Conservation (phyloP, 2,113 vertebrate species). For the Rhipidura dahli region DNA sequence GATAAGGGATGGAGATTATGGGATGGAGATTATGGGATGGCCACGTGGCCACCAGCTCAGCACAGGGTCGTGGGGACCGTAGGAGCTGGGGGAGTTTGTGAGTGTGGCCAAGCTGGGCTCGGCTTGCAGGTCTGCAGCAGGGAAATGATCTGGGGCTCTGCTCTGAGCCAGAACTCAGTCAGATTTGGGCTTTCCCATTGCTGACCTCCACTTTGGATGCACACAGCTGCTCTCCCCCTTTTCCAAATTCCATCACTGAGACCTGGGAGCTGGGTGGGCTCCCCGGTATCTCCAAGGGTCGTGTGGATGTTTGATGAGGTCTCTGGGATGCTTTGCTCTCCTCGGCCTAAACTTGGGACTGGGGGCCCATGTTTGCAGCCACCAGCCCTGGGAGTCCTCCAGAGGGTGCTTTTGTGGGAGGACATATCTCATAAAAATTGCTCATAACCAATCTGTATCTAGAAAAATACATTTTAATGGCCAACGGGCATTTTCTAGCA, state of each 20-base stretch:
- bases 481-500: not conserved
- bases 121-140: not conserved
- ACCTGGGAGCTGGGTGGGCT: not conserved
- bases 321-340: not conserved
- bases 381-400: not conserved
- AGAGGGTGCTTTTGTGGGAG: not conserved
- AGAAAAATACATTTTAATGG: not conserved
- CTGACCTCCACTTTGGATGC: not conserved
- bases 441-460: not conserved
- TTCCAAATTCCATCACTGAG: not conserved
- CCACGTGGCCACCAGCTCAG: not conserved
- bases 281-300: not conserved
- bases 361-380: not conserved
- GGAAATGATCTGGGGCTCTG: not conserved
- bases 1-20: not conserved
- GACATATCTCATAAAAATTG: not conserved
- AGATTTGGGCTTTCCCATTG: not conserved
- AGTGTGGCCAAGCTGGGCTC: not conserved
- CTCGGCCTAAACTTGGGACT: not conserved
- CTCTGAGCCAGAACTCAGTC: accelerated
- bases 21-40: not conserved
- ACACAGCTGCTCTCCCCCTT: not conserved
- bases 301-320: not conserved
- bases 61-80: not conserved
- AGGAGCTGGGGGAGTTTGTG: not conserved